phyloP scores from a whole-genome alignment of 2,797 vertebrate genomes.

The Cyprinella venusta region DNA sequence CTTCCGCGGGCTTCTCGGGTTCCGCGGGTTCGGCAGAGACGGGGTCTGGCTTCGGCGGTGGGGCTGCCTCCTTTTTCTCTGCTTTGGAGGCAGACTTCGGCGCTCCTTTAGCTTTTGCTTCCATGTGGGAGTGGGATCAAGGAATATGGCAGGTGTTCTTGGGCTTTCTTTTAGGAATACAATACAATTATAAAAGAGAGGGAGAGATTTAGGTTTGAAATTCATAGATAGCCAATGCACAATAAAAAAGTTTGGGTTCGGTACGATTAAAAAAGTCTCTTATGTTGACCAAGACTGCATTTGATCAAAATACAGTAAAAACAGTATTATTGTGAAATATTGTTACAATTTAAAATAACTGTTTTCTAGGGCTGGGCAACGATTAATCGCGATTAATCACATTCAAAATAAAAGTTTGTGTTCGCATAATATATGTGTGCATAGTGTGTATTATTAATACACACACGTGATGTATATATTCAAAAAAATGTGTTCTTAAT shows the following conservation, averaged over 20 bases:
- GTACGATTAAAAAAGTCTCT: background rate
- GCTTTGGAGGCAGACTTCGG: conserved; percentile 69
- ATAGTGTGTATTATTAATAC: too few species aligned
- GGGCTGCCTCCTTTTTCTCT: conserved; percentile 75
- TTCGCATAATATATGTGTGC: too few species aligned
- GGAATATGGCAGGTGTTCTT: background rate
- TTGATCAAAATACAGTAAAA: background rate
- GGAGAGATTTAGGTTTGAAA: background rate
- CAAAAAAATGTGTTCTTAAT: too few species aligned
- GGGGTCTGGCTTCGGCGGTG: conserved; percentile 68
- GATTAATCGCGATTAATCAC: too few species aligned
- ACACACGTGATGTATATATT: too few species aligned
- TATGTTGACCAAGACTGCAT: background rate
- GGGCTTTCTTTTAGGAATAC: background rate
- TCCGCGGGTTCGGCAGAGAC: conserved; percentile 68
- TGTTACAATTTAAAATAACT: background rate
- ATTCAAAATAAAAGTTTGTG: too few species aligned
- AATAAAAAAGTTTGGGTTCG: background rate
- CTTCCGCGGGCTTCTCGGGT: conserved; percentile 69
- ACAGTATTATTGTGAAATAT: background rate
- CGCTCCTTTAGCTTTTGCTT: conserved; percentile 78
- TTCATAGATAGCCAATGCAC: background rate
- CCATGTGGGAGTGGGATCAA: conserved; percentile 69
- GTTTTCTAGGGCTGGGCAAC: background rate
- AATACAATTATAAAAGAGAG: background rate